Evolutionary conservation across 1,140 invertebrate species (phyloP), one percentile per base, ranked within the genome.

Genomic region (Notospermus geniculatus): DNA sequence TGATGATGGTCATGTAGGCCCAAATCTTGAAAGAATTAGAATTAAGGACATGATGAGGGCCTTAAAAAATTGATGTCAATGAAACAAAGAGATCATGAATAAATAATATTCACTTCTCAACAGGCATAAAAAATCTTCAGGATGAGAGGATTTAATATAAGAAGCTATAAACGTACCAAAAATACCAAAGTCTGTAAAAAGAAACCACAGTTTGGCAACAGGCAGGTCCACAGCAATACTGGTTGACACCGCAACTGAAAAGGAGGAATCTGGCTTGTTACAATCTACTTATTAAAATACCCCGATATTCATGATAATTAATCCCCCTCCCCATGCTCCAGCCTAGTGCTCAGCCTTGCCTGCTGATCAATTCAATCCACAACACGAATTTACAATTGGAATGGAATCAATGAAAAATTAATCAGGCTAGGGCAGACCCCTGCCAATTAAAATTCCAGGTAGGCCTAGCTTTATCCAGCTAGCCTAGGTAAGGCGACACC

Each of bases 151-250:
- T 13, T 43, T 43, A 43, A 43, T 43, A 13, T 13, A 43, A 13
- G 11, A 50, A 5, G n/a, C 46, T 5, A 50, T 7, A 50, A 7
- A 50, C n/a, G n/a, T 50, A 50, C 46, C 46, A 50, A 50, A 50
- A 50, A 27, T 50, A 50, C 46, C 46, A 50, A 19, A 50, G 46
- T 50, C 46, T 19, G n/a, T 50, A 50, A 50, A 50, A 50, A 7
- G 46, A 50, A 27, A 23, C n/a, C 4, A 50, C 46, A 27, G 5
- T 27, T n/a, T 50, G 46, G n/a, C 46, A 50, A 50, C 46, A 50
- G 46, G n/a, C 19, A 50, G 46, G 19, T 50, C 46, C 46, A 27
- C 46, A 50, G 25, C 46, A 50, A 50, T 50, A 50, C 25, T 50
- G 19, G 25, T 50, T 50, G 25, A 27, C 46, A n/a, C 5, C 46